A percentile compares a stretch with the other conserved stretches of the same genome.
Evolutionary conservation across 1,140 invertebrate genomes (phyloP).

Genomic region (Aphelinus certus): DNA sequence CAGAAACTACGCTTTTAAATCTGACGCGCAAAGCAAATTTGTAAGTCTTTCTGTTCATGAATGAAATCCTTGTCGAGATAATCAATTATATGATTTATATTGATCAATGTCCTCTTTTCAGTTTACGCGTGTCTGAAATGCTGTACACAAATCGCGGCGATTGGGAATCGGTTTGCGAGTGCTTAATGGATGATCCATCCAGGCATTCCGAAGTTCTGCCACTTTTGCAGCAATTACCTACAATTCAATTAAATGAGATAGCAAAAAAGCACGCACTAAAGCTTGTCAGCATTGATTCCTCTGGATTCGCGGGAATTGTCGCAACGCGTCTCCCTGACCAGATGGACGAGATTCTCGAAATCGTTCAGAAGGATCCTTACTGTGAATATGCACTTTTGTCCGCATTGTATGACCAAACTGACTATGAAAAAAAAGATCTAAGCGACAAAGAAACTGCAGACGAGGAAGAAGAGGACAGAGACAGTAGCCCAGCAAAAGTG

Average conservation of each 20-base stretch:
- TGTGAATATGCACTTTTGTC: conserved; percentile 72
- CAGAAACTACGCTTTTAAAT: conserved; percentile 66
- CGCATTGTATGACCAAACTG: conserved; percentile 64
- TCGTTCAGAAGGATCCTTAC: conserved; percentile 57
- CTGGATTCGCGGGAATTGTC: conserved; percentile 53
- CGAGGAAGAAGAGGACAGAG: conserved; percentile 53
- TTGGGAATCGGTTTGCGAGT: conserved; percentile 61
- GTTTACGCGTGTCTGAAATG: conserved; percentile 58
- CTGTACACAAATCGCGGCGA: conserved; percentile 59
- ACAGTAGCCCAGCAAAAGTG: conserved; percentile 45
- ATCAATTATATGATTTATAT: too few species aligned
- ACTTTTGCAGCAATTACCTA: conserved; percentile 56
- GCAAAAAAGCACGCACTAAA: conserved; percentile 46
- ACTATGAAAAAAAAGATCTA: conserved; percentile 2
- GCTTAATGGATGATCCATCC: conserved; percentile 54
- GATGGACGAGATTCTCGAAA: conserved; percentile 56
- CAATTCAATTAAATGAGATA: conserved; percentile 52
- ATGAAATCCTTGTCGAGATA: neutral
- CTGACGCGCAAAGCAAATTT: conserved; percentile 74
- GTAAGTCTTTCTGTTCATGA: conserved; percentile 60
- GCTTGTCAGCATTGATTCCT: conserved; percentile 52
- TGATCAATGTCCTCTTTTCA: conserved; percentile 42
- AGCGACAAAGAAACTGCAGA: neutral
- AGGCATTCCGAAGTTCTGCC: conserved; percentile 58
- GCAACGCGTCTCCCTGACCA: conserved; percentile 49